Percentiles rank a stretch among this genome's conserved stretches.
Evolutionary conservation across 2,888 invertebrate species (phyloP).

Genomic region (Chorisops tibialis): DNA sequence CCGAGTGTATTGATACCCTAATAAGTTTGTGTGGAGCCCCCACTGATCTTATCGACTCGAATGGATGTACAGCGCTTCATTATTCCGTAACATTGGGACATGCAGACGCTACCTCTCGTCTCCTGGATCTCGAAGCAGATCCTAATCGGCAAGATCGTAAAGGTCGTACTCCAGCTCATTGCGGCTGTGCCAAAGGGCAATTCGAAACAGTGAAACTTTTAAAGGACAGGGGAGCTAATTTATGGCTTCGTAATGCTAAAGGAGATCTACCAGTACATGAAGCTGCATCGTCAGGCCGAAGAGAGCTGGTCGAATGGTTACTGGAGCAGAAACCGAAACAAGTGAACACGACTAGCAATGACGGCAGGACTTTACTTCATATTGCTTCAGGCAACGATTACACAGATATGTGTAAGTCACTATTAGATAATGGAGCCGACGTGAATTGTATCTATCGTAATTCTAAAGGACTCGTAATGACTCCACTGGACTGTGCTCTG

Average conservation of each 20-base stretch:
- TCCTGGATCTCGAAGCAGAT: conserved; percentile 87
- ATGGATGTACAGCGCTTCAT: conserved; percentile 94
- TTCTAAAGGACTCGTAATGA: conserved; percentile 78
- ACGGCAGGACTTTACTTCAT: conserved; percentile 89
- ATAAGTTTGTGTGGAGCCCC: conserved; percentile 84
- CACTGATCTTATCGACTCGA: conserved; percentile 85
- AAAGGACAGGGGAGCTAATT: conserved; percentile 73
- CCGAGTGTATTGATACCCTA: conserved; percentile 84
- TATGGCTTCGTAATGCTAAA: conserved; percentile 88
- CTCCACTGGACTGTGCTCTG: conserved; percentile 87
- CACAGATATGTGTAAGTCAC: conserved; percentile 85
- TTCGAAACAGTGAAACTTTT: conserved; percentile 78
- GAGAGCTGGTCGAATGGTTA: conserved; percentile 86
- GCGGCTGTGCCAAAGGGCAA: conserved; percentile 95
- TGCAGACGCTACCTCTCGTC: conserved; percentile 83
- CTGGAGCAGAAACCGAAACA: conserved; percentile 77
- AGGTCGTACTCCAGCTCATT: conserved; percentile 89
- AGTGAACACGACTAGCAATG: conserved; percentile 85
- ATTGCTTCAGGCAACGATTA: conserved; percentile 92
- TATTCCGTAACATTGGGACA: conserved; percentile 96
- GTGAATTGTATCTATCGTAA: conserved; percentile 81
- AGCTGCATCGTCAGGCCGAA: conserved; percentile 87
- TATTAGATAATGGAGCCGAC: conserved; percentile 80
- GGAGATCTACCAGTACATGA: conserved; percentile 96
- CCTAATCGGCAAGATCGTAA: conserved; percentile 89